Percentiles rank a stretch among this genome's conserved stretches.
phyloP scores from a whole-genome alignment of 2,888 invertebrate genomes.

The Neoaliturus tenellus region DNA sequence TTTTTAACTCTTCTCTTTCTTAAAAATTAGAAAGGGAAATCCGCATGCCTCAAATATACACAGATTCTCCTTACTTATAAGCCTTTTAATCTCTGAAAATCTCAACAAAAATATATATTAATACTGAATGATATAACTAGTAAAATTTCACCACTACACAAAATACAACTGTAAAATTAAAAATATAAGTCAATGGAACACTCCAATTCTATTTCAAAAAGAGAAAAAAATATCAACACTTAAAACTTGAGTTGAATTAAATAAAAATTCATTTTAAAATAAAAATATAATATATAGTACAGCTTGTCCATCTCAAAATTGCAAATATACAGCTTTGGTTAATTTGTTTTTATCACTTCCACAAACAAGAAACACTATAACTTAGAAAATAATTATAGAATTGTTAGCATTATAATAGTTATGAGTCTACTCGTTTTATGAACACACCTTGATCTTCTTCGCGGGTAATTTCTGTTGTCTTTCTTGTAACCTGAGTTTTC shows the following conservation, averaged over 20 bases:
- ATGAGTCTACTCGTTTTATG: conserved; percentile 35
- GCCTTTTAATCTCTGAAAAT: conserved; percentile 56
- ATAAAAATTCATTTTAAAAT: not conserved
- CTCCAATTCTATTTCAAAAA: conserved; percentile 5
- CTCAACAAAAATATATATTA: conserved; percentile 47
- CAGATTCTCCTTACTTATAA: conserved; percentile 43
- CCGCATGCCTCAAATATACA: conserved; percentile 43
- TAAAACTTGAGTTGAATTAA: not conserved
- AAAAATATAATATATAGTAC: conserved; percentile 21
- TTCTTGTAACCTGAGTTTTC: conserved; percentile 48
- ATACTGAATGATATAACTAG: conserved; percentile 43
- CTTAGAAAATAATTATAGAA: not conserved
- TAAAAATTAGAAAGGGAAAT: not conserved
- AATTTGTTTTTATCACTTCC: conserved; percentile 34
- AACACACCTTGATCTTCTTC: conserved; percentile 55
- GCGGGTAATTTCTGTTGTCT: conserved; percentile 48
- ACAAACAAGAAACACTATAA: conserved; percentile 32
- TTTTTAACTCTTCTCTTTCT: not conserved
- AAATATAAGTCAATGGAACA: conserved; percentile 69
- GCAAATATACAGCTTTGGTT: conserved; percentile 48
- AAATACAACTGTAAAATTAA: conserved; percentile 47
- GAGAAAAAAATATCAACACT: not conserved
- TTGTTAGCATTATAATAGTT: conserved; percentile 19
- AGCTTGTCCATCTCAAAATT: conserved; percentile 39
- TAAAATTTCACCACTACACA: conserved; percentile 50